These are phyloP conservation scores for Drosophila dunni DNA, from an alignment of 1,140 invertebrate species.

Conservation along the genomic window DNA sequence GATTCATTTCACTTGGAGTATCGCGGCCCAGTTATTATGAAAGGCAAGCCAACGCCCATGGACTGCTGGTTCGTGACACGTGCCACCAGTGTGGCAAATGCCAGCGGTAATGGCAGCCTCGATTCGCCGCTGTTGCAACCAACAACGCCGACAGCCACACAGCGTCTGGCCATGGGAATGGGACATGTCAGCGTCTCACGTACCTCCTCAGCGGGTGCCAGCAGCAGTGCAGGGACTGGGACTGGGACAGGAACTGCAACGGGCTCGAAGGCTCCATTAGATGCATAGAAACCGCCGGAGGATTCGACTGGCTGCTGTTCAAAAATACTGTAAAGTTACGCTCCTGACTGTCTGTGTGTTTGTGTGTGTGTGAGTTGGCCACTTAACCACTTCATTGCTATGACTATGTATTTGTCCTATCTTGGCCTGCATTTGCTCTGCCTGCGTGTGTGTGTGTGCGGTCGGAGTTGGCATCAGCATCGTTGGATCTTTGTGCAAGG, in stretches of 20 bases:
- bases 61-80: slow-evolving; percentile 95
- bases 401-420: slow-evolving; percentile 65
- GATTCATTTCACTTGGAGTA: slow-evolving; percentile 94
- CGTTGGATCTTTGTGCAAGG: slow-evolving; percentile 68
- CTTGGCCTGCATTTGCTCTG: slow-evolving; percentile 39
- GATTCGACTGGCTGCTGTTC: slow-evolving; percentile 75
- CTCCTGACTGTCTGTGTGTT: slow-evolving; percentile 43
- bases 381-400: slow-evolving; percentile 80
- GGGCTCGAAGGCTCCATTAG: slow-evolving; percentile 37
- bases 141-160: slow-evolving; percentile 63
- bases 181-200: slow-evolving; percentile 68
- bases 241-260: slow-evolving; percentile 24
- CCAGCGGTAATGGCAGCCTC: slow-evolving; percentile 66
- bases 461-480: slow-evolving; percentile 43
- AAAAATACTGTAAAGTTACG: slow-evolving; percentile 75
- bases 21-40: slow-evolving; percentile 97
- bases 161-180: slow-evolving; percentile 33
- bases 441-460: slow-evolving; percentile 52
- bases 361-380: slow-evolving; percentile 53
- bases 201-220: slow-evolving; percentile 55
- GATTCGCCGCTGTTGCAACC: slow-evolving; percentile 74
- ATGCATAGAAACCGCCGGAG: slow-evolving; percentile 73
- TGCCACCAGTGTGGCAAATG: slow-evolving; percentile 59
- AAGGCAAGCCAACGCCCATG: slow-evolving; percentile 97
- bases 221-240: not conserved